Evolutionary conservation across 2,888 invertebrate species (phyloP).

Genomic region (Ernsta delagoae): DNA sequence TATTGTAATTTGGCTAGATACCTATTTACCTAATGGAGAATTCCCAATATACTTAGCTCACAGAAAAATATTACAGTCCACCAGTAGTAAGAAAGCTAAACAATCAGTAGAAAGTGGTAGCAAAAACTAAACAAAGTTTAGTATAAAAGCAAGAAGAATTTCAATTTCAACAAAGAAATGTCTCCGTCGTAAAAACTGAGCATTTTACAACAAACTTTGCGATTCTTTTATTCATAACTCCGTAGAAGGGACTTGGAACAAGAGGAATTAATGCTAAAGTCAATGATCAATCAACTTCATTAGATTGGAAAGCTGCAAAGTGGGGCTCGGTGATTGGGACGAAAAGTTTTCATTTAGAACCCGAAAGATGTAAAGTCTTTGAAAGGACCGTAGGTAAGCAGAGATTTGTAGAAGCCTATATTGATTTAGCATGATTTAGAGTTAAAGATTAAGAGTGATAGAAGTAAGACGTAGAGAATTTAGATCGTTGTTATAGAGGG

Average conservation of each 20-base stretch:
- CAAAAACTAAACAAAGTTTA: neutral
- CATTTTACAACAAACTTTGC: conserved; percentile 25
- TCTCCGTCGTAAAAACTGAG: conserved; percentile 22
- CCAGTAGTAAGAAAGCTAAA: neutral
- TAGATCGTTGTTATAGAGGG: no score
- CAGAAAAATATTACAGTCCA: no score
- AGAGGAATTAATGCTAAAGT: conserved; percentile 33
- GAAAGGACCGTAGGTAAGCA: no score
- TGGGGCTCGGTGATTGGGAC: conserved; percentile 19
- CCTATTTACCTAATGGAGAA: no score
- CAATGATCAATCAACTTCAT: conserved; percentile 61
- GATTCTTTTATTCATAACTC: conserved; percentile 33
- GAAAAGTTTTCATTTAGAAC: conserved; percentile 27
- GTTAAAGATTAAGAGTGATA: no score
- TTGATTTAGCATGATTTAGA: no score
- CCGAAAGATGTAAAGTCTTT: neutral
- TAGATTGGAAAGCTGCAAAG: conserved; percentile 45
- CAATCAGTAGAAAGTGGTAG: neutral
- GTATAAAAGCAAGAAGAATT: neutral
- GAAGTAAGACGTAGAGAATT: no score
- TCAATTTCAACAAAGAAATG: conserved; percentile 19
- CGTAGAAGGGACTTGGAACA: conserved; percentile 16
- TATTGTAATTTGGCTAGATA: no score
- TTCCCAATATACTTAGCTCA: no score
- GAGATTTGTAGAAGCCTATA: no score